These are phyloP conservation scores for Penaeus monodon DNA, from an alignment of 2,888 invertebrate species.

Conservation along the genomic window DNA sequence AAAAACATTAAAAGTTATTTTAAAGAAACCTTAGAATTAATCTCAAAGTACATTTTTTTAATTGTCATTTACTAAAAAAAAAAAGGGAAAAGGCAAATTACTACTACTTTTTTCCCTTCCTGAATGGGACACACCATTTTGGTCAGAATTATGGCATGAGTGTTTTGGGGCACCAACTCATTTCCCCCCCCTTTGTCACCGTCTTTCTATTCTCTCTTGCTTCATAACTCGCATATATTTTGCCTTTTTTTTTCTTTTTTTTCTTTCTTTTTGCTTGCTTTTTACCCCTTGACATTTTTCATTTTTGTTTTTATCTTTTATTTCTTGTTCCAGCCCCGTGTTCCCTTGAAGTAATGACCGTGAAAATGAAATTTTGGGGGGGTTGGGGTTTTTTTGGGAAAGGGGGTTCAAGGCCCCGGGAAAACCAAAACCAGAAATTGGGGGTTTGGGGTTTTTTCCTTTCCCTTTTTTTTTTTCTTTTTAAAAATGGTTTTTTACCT, in stretches of 20 bases:
- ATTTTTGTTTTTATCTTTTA: not conserved
- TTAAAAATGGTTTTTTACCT: too few species aligned
- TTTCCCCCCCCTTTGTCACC: not conserved
- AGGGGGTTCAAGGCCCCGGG: too few species aligned
- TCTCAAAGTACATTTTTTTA: too few species aligned
- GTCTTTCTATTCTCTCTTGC: not conserved
- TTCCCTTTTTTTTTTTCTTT: too few species aligned
- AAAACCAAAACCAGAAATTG: too few species aligned
- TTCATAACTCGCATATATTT: not conserved
- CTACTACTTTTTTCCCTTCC: not conserved
- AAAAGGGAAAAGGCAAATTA: too few species aligned
- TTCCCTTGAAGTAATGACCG: constrained; percentile 57
- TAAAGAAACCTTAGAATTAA: too few species aligned
- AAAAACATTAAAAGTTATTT: too few species aligned
- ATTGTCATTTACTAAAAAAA: too few species aligned
- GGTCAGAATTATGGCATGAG: too few species aligned
- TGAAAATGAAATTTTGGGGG: constrained; percentile 68
- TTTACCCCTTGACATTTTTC: not conserved
- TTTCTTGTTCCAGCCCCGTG: constrained; percentile 31
- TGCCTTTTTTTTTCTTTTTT: not conserved
- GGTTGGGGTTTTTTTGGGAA: constrained; percentile 70
- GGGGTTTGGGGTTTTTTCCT: constrained; percentile 69
- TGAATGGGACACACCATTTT: too few species aligned
- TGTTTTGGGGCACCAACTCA: too few species aligned
- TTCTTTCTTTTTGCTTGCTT: not conserved